Evolutionary conservation across 2,888 invertebrate species (phyloP).

Genomic region (Diloba caeruleocephala): DNA sequence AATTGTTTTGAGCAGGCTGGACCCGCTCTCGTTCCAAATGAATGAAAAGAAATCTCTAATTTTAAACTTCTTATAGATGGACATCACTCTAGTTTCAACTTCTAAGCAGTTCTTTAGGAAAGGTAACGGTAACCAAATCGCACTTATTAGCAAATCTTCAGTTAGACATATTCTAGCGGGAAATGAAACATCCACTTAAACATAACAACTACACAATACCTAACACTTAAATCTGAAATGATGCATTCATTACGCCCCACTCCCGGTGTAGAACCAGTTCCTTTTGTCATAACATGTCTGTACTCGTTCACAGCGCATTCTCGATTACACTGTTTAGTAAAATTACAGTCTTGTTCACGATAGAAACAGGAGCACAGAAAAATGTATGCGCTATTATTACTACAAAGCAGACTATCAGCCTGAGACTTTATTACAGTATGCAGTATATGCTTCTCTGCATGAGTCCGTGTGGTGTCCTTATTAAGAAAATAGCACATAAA

Average conservation of each 20-base stretch:
- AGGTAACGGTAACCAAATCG: background rate
- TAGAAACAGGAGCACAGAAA: constrained; percentile 12
- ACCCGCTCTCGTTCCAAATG: too few species aligned
- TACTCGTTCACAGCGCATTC: constrained; percentile 28
- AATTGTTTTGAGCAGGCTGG: too few species aligned
- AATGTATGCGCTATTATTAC: background rate
- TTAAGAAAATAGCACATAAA: too few species aligned
- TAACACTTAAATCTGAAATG: constrained; percentile 26
- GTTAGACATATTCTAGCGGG: background rate
- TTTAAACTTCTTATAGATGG: too few species aligned
- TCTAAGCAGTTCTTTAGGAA: background rate
- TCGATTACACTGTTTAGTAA: constrained; percentile 29
- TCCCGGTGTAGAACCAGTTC: constrained; percentile 33
- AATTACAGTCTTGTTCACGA: constrained; percentile 18
- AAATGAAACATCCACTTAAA: constrained; percentile 6
- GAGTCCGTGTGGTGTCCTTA: too few species aligned
- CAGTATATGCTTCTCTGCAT: too few species aligned
- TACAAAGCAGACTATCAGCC: too few species aligned
- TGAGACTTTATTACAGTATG: too few species aligned
- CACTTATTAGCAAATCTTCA: constrained; percentile 1
- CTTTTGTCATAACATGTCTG: constrained; percentile 34
- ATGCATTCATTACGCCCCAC: constrained; percentile 31
- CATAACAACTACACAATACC: constrained; percentile 11
- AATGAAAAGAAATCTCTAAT: too few species aligned
- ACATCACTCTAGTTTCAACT: too few species aligned